Evolutionary conservation across 2,888 invertebrate species (phyloP).

Genomic region (Aradus depressus): DNA sequence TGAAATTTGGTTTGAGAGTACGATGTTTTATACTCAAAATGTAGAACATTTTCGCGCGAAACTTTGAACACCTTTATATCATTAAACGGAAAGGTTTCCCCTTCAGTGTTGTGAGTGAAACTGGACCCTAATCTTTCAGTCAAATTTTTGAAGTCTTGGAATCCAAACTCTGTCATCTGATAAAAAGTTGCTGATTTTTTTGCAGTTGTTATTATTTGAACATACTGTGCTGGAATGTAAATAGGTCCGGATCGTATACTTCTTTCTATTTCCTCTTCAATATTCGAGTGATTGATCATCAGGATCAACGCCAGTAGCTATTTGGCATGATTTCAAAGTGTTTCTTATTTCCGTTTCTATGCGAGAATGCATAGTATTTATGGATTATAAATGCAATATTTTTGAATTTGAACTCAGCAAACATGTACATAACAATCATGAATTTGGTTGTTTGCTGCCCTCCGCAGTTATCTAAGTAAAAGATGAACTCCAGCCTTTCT

Average conservation of each 20-base stretch:
- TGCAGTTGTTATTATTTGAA: too few relatives aligned
- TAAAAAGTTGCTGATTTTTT: too few relatives aligned
- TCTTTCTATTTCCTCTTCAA: neutral
- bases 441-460: constrained; percentile 32
- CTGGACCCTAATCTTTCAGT: neutral
- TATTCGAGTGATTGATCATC: neutral
- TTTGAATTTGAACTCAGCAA: neutral
- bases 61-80: constrained; percentile 3
- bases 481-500: too few relatives aligned
- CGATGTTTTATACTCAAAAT: constrained; percentile 2
- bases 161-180: neutral
- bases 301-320: too few relatives aligned
- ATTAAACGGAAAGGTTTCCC: neutral
- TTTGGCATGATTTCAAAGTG: too few relatives aligned
- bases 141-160: constrained; percentile 5
- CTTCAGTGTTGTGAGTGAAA: neutral
- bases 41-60: neutral
- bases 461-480: constrained; percentile 32
- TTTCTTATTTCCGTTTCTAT: too few relatives aligned
- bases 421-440: constrained; percentile 24
- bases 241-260: too few relatives aligned
- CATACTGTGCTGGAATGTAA: too few relatives aligned
- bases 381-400: neutral
- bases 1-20: constrained; percentile 1
- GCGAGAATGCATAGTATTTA: too few relatives aligned